Conservation (phyloP, 2,113 vertebrate species). For the Trogon melanurus region DNA sequence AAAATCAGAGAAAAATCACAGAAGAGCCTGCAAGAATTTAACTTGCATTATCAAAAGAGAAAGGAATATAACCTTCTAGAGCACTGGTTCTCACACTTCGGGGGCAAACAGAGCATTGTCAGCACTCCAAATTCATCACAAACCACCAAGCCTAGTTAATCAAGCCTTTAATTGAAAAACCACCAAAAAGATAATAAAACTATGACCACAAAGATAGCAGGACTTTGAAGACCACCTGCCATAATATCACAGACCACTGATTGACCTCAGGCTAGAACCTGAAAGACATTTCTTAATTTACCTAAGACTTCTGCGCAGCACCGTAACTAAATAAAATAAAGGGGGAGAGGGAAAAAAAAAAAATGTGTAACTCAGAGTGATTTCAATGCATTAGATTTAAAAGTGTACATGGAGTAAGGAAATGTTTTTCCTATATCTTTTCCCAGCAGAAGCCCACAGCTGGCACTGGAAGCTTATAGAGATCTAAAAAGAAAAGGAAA, state of each 20-base stretch:
- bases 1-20: constrained; percentile 70
- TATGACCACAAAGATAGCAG: neutral
- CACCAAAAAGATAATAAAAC: neutral
- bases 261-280: neutral
- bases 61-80: constrained; percentile 16
- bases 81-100: constrained; percentile 48
- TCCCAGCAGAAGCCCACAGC: neutral
- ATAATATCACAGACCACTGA: neutral
- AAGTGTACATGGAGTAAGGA: neutral
- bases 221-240: constrained; percentile 2
- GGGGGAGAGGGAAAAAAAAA: neutral
- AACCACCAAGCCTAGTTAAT: constrained; percentile 47
- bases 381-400: neutral
- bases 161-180: constrained; percentile 45
- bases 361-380: neutral
- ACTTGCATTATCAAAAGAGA: constrained; percentile 35
- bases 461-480: neutral
- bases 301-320: neutral
- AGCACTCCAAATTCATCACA: neutral
- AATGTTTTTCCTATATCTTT: neutral
- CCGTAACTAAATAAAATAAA: neutral
- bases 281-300: neutral
- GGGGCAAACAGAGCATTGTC: constrained; percentile 52
- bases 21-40: constrained; percentile 29
- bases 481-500: neutral